phyloP scores from a whole-genome alignment of 23 tunicate genomes.

The Trididemnum clinides region DNA sequence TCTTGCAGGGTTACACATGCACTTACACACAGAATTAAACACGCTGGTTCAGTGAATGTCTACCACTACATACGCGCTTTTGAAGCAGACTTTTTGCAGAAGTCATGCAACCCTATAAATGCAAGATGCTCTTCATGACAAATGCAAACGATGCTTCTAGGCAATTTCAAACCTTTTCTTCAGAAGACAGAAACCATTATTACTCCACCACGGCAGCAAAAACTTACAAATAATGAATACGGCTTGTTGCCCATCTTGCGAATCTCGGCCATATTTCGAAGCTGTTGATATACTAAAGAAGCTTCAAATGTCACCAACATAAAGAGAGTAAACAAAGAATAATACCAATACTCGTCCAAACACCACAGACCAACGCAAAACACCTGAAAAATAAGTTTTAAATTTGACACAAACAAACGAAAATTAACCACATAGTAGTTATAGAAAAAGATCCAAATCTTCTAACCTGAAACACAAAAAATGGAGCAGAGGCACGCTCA shows the following conservation, averaged over 20 bases:
- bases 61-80: no score
- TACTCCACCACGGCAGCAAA: no score
- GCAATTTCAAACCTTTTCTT: no score
- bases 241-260: conserved; percentile 97
- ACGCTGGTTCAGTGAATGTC: no score
- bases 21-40: no score
- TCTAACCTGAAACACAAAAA: conserved; percentile 89
- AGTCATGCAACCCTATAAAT: no score
- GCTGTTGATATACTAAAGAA: conserved; percentile 88
- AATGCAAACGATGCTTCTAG: no score
- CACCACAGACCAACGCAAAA: conserved; percentile 98
- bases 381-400: conserved; percentile 48
- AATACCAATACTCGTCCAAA: conserved; percentile 98
- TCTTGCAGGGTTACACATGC: no score
- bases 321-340: conserved; percentile 88
- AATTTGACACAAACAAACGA: not conserved
- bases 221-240: conserved; percentile 63
- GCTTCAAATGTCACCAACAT: conserved; percentile 94
- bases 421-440: not conserved
- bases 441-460: not conserved
- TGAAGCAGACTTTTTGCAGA: no score
- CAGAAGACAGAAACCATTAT: no score
- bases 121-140: no score
- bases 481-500: conserved; percentile 98
- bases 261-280: conserved; percentile 93